Base-by-base conservation (phyloP, 2,888 invertebrate genomes). In the Thymelicus sylvestris region DNA sequence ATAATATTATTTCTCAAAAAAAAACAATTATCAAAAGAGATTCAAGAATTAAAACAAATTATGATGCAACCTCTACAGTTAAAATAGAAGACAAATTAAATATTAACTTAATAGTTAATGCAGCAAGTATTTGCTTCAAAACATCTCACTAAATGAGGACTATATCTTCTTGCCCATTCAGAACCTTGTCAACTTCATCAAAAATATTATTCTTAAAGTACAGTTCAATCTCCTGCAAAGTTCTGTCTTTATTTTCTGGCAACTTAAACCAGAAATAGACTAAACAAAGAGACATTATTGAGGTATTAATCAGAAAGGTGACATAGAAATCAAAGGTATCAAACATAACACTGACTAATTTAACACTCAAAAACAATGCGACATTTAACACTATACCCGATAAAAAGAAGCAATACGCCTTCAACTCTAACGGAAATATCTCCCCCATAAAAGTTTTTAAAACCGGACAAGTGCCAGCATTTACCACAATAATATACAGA, bases 171-270 rank as follows among this genome's bases (percentile, higher is more conserved):
- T 70, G 72, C n/a, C 55, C 60, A 48, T 65, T 66, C 15, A 71
- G 44, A 0, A 65, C 52, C 47, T 72, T 57, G 6, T 39, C 62
- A 1, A 69, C 48, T 13, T 72, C 62, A 13, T 64, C 55, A 38
- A 73, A 75, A 7, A 61, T 72, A 60, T 76, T 72, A 57, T 77
- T 78, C 52, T 78, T 79, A 15, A 82, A 80, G 70, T 74, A 80
- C 60, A 79, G 57, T 55, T 82, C 83, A 3, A 82, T 80, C 74
- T 83, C 81, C 61, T 81, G 80, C 60, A 83, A 68, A 13, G 79
- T 81, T 59, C 76, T 76, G 0, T 79, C 80, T 67, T 79, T 82
- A 0, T 82, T 83, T 74, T 83, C 82, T 0, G 82, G 81, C 66
- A 83, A 66, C 64, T 74, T 74, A n/a, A 76, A 13, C 78, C 80